Evolutionary conservation across 1,140 invertebrate genomes (phyloP), one percentile per base, ranked within the genome.

Genomic region (Lepidurus apus): DNA sequence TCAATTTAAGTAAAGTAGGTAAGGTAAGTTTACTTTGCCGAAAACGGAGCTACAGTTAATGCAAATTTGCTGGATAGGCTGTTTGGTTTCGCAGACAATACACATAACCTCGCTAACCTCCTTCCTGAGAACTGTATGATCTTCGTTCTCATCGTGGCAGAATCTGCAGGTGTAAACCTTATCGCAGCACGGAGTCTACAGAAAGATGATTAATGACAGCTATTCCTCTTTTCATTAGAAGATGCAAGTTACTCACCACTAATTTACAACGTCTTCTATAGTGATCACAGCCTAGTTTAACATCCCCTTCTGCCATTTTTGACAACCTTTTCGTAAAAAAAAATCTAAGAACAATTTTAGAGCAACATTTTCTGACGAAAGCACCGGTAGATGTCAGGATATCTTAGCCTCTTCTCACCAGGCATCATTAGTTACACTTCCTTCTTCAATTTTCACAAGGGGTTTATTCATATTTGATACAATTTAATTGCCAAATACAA

Each of bases 141-240:
- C 87, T 82, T 95, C 93, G 75, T 91, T 91, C 81, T 95, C 93
- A 86, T 96, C 93, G 83, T 96, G 94, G 83, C 94, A 95, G 83
- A 95, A 93, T 43, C 94, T 88, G 83, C 94, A 95, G 79, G 91
- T 91, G 84, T 95, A 96, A 1, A 93, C 88, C 84, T 94, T 94
- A 81, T 91, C 91, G 85, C 94, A 96, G 83, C 93, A 95, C 76
- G 93, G 93, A 42, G 92, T 92, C 94, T 95, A 84, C 10, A 88
- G 43, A 10, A 13, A 43, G 21, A 43, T 77, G 42, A 43, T 77
- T 13, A 78, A 42, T 21, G 21, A 0, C 43, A 13, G 43, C 1
- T 10, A 24, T 73, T 6, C 11, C 45, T 47, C 17, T n/a, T 21
- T 11, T 21, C 3, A 0, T 4, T 74, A 26, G 75, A 26, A 17